Conservation (phyloP, 1,140 invertebrate genomes). For the Cecropterus lyciades region DNA sequence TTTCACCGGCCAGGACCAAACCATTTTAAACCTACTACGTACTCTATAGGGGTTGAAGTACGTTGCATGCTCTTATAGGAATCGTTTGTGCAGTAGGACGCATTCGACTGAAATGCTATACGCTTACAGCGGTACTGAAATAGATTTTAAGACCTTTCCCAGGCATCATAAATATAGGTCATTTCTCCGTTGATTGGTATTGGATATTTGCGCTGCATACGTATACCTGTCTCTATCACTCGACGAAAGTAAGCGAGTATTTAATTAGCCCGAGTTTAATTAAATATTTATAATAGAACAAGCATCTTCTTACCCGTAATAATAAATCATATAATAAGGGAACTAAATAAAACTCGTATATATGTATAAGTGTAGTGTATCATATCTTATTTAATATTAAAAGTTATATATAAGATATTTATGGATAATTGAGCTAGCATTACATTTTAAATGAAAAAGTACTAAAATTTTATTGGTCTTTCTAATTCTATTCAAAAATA, state of each 20-base stretch:
- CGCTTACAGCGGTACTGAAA: slow-evolving; percentile 4
- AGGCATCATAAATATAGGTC: slow-evolving; percentile 1
- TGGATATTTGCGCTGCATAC: neutral
- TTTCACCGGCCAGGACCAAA: neutral
- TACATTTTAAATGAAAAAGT: too few relatives aligned
- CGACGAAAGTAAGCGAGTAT: neutral
- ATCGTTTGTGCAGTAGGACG: slow-evolving; percentile 10
- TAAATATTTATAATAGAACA: slow-evolving; percentile 4
- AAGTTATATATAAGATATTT: too few relatives aligned
- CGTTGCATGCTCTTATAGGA: neutral
- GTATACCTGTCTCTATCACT: neutral
- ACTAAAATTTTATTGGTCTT: too few relatives aligned
- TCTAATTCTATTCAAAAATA: too few relatives aligned
- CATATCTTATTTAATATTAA: too few relatives aligned
- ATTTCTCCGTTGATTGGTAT: neutral
- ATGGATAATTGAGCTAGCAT: too few relatives aligned
- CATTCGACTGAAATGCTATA: slow-evolving; percentile 12
- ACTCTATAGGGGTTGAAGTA: slow-evolving; percentile 1
- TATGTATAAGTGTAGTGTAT: too few relatives aligned
- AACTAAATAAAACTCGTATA: too few relatives aligned
- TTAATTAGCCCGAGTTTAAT: slow-evolving; percentile 3
- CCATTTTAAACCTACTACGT: neutral
- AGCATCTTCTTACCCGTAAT: too few relatives aligned
- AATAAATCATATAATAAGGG: too few relatives aligned
- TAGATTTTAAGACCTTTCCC: slow-evolving; percentile 13